Evolutionary conservation across 2,888 invertebrate species (phyloP), one percentile per base, ranked within the genome.

Genomic region (Eulithis testata): DNA sequence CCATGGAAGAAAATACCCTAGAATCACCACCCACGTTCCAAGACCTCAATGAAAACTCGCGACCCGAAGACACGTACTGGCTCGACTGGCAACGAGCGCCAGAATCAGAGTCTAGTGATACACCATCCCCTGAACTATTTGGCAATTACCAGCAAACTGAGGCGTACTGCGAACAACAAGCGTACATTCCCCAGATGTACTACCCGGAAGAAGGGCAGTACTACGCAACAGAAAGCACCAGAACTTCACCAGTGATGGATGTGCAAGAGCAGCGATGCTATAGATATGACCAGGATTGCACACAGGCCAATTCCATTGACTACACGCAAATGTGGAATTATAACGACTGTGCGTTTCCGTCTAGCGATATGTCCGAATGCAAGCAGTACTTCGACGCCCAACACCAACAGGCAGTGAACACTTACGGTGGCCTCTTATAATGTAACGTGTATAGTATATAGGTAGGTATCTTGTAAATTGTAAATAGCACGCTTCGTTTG

Each of bases 21-120:
- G 91, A 94, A 76, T 96, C 96, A 0, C 96, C 96, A 0, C 95
- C 96, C 0, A 96, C 96, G 0, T 91, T 96, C 62, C 93, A 96
- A 5, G 96, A 96, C 73, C 89, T 96, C 5, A 96, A 95, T 68
- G 96, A 96, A 2, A 96, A 95, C 57, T 96, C 95, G 1, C 94
- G 95, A 75, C 91, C 94, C 45, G 94, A 95, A 74, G 94, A 94
- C 44, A 76, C 85, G 1, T 95, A 94, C 74, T 95, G 95, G 95
- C 79, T 94, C 40, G 95, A 95, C 53, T 93, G 92, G 89, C 94
- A 94, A 59, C 87, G 94, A 55, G 87, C 93, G 0, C 82, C 91
- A 21, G 87, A 89, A 8, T 90, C 91, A 0, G 92, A 93, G 54
- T 90, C 91, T 3, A 95, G 95, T 70, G 94, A 94, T 65, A 89